Conservation (phyloP, 2,797 vertebrate genomes). For the Poecile montanus region DNA sequence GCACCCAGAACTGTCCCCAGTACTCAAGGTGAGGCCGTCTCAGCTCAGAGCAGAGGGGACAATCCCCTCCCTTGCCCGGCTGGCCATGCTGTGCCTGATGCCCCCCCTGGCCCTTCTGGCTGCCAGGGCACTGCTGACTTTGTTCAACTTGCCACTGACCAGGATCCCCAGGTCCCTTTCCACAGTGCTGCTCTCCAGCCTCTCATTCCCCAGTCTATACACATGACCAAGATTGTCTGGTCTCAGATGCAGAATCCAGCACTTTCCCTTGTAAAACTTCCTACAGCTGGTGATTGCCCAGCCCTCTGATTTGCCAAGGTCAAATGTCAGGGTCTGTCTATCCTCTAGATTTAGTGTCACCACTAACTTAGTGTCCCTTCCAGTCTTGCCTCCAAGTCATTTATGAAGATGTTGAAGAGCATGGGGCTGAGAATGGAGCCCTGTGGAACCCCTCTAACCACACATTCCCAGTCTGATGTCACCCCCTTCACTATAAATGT, state of each 20-base stretch:
- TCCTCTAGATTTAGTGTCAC: neutral
- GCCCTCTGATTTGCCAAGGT: neutral
- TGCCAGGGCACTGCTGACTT: neutral
- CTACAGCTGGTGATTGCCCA: neutral
- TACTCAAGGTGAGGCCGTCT: accelerated
- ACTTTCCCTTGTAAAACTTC: neutral
- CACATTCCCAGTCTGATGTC: neutral
- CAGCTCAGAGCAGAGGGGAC: accelerated
- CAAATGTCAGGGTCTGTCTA: neutral
- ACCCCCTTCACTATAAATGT: accelerated
- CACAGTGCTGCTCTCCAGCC: accelerated
- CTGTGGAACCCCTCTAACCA: neutral
- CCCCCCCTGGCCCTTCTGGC: neutral
- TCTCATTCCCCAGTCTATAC: neutral
- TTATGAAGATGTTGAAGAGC: neutral
- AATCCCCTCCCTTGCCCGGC: accelerated
- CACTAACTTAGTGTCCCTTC: neutral
- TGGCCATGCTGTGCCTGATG: accelerated
- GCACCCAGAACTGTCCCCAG: neutral
- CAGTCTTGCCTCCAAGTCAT: neutral
- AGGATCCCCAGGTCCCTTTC: accelerated
- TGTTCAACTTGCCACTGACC: accelerated
- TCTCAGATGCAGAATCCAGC: neutral
- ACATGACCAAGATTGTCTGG: accelerated
- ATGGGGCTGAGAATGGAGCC: neutral